Evolutionary conservation across 2,797 vertebrate genomes (phyloP).

Genomic region (Sebastes trivittatus): DNA sequence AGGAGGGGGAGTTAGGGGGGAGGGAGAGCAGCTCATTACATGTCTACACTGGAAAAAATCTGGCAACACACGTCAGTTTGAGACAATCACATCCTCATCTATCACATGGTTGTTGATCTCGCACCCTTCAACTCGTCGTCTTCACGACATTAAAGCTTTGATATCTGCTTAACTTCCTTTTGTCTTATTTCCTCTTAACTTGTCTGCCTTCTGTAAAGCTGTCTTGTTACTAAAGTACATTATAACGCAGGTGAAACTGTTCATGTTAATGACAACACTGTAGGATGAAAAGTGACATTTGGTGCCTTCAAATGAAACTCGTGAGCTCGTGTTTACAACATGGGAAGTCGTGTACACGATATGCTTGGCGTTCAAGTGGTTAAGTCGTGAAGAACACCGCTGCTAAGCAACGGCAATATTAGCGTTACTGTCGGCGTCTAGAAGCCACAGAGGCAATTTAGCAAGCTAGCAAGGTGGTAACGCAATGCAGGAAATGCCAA

Average conservation of each 20-base stretch:
- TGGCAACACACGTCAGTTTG: slow-evolving; percentile 9
- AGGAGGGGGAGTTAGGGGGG: not conserved
- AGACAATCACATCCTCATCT: not conserved
- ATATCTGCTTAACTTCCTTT: not conserved
- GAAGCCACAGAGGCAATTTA: no score
- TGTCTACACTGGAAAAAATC: slow-evolving; percentile 34
- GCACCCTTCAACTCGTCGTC: not conserved
- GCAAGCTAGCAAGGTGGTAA: no score
- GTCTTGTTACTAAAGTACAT: not conserved
- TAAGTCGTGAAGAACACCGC: no score
- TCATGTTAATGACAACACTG: not conserved
- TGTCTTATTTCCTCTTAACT: not conserved
- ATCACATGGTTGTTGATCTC: not conserved
- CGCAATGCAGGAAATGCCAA: no score
- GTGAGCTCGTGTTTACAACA: no score
- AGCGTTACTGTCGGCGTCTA: no score
- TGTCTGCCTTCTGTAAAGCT: not conserved
- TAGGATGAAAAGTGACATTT: not conserved
- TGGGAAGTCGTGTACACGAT: no score
- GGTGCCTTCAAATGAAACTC: no score
- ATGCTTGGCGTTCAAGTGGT: no score
- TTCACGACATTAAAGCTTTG: not conserved
- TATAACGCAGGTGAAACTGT: no score
- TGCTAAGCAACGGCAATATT: no score
- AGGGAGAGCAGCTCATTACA: slow-evolving; percentile 57